Evolutionary conservation across 2,113 vertebrate genomes (phyloP), one percentile per base, ranked within the genome.

Genomic region (Colius striatus): DNA sequence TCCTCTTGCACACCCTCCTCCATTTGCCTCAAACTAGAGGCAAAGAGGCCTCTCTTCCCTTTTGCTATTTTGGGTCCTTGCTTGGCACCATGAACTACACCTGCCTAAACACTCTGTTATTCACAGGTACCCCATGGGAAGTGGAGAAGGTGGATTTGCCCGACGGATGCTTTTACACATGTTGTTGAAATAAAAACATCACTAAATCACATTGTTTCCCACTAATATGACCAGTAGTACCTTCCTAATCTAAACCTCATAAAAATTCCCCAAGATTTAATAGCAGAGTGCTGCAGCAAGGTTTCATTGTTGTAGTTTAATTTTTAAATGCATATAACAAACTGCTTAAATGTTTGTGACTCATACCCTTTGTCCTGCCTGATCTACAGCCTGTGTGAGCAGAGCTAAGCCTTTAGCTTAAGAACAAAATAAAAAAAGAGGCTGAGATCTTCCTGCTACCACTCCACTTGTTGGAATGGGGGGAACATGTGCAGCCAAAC

Each of bases 171-270:
- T 95, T 89, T n/a, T 41, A 60, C 17, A 43, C 17, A 70, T n/a
- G 19, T 43, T 71, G 29, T 67, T 92, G 78, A 89, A 89, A 70
- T 87, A 50, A 86, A 91, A 84, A 38, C 70, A n/a, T 38, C 38
- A 47, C 9, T 54, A 63, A 72, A 57, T 5, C 25, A 30, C 4
- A 6, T 73, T 63, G 80, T 89, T 87, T 87, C 34, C 50, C 36
- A 43, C 29, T 91, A 54, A 51, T 13, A 76, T 58, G 30, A 78
- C 38, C 34, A 53, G 22, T 30, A 67, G 66, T 65, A 66, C 54
- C n/a, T 89, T 95, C 54, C 41, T 87, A 73, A 79, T 79, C 25
- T 58, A 92, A 72, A 79, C 20, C 29, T 61, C 17, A 20, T 57
- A 47, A 92, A 63, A 70, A 73, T 87, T 89, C 19, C 23, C 30